Conservation (phyloP, 2,797 vertebrate species). For the Eremophila alpestris region DNA sequence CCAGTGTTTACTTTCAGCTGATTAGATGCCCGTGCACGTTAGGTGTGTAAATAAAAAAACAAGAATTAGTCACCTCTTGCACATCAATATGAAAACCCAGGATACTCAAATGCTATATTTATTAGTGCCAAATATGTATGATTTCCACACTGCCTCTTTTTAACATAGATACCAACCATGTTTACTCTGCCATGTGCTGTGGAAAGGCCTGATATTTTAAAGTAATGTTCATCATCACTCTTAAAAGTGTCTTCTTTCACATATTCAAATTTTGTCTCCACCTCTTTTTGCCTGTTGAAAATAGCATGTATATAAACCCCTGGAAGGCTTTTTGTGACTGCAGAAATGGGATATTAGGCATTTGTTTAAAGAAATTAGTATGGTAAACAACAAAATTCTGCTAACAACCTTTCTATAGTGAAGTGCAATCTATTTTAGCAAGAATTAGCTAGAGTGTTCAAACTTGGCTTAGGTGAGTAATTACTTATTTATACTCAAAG, state of each 20-base stretch:
- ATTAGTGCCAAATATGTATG: not conserved
- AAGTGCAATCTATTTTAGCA: not conserved
- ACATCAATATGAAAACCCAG: not conserved
- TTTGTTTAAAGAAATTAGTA: not conserved
- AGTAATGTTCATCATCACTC: not conserved
- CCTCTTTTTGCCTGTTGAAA: not conserved
- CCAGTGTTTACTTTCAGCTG: not conserved
- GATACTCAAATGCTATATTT: not conserved
- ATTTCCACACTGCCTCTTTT: not conserved
- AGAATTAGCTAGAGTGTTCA: not conserved
- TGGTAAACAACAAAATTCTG: not conserved
- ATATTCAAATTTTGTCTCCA: not conserved
- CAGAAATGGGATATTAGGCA: not conserved
- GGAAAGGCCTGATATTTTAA: not conserved
- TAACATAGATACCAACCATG: not conserved
- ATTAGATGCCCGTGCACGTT: not conserved
- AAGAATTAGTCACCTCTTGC: not conserved
- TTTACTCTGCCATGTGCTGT: not conserved
- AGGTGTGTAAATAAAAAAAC: not conserved
- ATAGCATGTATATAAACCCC: not conserved
- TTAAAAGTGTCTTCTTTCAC: not conserved
- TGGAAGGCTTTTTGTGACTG: not conserved
- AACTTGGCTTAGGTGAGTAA: not conserved
- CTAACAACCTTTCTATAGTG: not conserved
- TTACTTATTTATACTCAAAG: not conserved